Evolutionary conservation across 2,888 invertebrate species (phyloP).

Genomic region (Tromatobia lineatoria): DNA sequence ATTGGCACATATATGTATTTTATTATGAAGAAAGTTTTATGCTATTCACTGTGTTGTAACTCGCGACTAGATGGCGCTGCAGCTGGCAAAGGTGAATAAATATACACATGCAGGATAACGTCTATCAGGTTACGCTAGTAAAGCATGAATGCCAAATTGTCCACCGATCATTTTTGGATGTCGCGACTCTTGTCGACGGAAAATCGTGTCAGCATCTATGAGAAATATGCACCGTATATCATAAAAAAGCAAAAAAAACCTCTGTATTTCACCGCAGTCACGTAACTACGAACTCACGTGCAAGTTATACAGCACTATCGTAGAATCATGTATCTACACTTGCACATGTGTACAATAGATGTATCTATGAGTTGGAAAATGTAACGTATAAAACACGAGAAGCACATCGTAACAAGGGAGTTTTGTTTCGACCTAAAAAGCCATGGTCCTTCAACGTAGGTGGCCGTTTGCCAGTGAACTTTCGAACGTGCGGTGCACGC

Average conservation of each 20-base stretch:
- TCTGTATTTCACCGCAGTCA: conserved; percentile 32
- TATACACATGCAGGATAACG: too few relatives aligned
- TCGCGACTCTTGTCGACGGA: conserved; percentile 44
- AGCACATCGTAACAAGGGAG: conserved; percentile 66
- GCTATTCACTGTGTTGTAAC: too few relatives aligned
- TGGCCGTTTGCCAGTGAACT: conserved; percentile 73
- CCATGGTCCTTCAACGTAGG: conserved; percentile 44
- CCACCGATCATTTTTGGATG: conserved; percentile 59
- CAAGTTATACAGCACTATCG: conserved; percentile 19
- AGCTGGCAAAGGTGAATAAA: too few relatives aligned
- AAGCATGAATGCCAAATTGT: conserved; percentile 52
- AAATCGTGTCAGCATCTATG: conserved; percentile 59
- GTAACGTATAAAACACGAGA: conserved; percentile 58
- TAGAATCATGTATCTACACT: conserved; percentile 10
- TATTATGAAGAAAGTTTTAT: too few relatives aligned
- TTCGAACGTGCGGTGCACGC: conserved; percentile 67
- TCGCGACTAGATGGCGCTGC: too few relatives aligned
- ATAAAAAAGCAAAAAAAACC: conserved; percentile 43
- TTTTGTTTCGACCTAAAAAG: conserved; percentile 70
- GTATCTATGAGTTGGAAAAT: conserved; percentile 58
- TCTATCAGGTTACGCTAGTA: too few relatives aligned
- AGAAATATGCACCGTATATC: conserved; percentile 60
- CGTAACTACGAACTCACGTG: conserved; percentile 50
- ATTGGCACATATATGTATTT: too few relatives aligned
- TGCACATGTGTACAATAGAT: conserved; percentile 37